Percentiles rank a stretch among this genome's conserved stretches.
Evolutionary conservation across 2,888 invertebrate species (phyloP).

Genomic region (Diaperis boleti): DNA sequence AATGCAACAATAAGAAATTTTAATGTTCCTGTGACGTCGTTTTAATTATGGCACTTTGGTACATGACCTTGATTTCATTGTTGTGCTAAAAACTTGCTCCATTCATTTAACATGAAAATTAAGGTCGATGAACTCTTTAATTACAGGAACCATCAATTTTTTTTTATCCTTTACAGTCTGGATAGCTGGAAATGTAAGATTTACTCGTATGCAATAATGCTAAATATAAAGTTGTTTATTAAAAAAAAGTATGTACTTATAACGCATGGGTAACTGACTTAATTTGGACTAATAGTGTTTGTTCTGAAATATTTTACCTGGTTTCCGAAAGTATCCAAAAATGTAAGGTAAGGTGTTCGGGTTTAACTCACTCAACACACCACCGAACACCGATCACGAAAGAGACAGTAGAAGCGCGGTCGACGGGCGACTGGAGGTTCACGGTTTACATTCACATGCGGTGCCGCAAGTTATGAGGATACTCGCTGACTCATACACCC

Average conservation of each 20-base stretch:
- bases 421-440: slow-evolving; percentile 41
- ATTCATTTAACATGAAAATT: slow-evolving; percentile 9
- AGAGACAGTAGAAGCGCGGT: slow-evolving; percentile 40
- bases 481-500: slow-evolving; percentile 27
- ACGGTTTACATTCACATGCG: slow-evolving; percentile 16
- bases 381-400: slow-evolving; percentile 19
- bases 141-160: not conserved
- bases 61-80: too few relatives aligned
- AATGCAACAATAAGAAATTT: too few relatives aligned
- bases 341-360: slow-evolving; percentile 5
- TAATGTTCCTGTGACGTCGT: too few relatives aligned
- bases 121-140: slow-evolving; percentile 28
- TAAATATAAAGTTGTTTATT: slow-evolving; percentile 18
- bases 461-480: slow-evolving; percentile 30
- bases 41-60: too few relatives aligned
- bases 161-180: not conserved
- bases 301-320: slow-evolving; percentile 23
- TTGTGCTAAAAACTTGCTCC: not conserved
- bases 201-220: not conserved
- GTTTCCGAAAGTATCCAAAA: slow-evolving; percentile 10
- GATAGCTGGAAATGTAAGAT: slow-evolving; percentile 13
- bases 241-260: slow-evolving; percentile 10
- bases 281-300: slow-evolving; percentile 4
- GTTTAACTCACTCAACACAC: slow-evolving; percentile 19
- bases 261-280: slow-evolving; percentile 2